Evolutionary conservation across 37 sponge, comb jelly and placozoan genomes (phyloP).

Genomic region (Halisarca cf. caerulea): DNA sequence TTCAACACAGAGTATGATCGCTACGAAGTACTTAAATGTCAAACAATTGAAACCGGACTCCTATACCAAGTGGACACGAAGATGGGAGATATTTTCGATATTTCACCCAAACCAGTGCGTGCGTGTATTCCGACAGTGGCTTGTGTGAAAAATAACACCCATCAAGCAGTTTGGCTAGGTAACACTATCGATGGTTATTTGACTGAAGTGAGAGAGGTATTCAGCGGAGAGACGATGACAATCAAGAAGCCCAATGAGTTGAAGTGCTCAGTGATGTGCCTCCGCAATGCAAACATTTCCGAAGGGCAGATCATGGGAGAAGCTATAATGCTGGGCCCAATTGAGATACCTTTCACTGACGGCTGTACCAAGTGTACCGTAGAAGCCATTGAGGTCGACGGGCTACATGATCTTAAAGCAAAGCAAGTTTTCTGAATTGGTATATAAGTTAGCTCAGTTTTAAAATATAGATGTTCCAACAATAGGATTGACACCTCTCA

Average conservation of each 20-base stretch:
- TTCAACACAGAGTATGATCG: too few relatives aligned
- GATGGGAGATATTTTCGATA: neutral
- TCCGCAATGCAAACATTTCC: too few relatives aligned
- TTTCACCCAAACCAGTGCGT: neutral
- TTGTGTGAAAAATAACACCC: neutral
- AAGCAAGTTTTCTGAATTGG: too few relatives aligned
- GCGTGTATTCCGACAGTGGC: neutral
- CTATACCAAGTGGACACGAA: too few relatives aligned
- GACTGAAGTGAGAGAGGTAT: neutral
- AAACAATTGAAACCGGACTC: too few relatives aligned
- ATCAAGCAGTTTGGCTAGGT: neutral
- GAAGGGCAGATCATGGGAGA: neutral
- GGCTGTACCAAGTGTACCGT: neutral
- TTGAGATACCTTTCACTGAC: neutral
- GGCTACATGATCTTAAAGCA: too few relatives aligned
- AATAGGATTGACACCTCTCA: too few relatives aligned
- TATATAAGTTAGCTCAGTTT: too few relatives aligned
- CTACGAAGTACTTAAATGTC: too few relatives aligned
- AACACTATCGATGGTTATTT: neutral
- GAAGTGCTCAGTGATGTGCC: too few relatives aligned
- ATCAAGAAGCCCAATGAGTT: neutral
- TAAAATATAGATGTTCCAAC: too few relatives aligned
- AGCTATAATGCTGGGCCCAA: neutral
- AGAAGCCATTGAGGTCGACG: too few relatives aligned
- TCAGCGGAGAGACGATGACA: neutral